A percentile compares a stretch with the other conserved stretches of the same genome.
phyloP scores from a whole-genome alignment of 2,113 vertebrate species.

The Odocoileus virginianus region DNA sequence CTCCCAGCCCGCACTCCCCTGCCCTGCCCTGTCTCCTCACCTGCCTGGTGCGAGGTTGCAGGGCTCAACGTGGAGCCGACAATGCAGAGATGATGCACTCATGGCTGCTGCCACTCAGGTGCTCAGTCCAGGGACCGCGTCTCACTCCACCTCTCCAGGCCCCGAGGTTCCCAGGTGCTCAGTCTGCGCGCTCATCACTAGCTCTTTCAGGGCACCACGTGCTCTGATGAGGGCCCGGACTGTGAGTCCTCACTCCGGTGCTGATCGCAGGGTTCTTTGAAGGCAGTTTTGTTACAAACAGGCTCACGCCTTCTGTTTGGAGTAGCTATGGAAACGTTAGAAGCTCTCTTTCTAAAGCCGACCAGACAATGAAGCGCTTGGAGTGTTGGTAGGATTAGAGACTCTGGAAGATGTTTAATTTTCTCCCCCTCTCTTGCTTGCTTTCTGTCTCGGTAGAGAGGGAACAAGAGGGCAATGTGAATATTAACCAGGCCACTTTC shows the following conservation, averaged over 20 bases:
- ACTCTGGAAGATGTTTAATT: constrained; percentile 88
- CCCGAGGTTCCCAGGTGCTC: fast-evolving
- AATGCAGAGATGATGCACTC: fast-evolving
- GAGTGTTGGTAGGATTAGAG: constrained; percentile 88
- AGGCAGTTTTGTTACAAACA: constrained; percentile 49
- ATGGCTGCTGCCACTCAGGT: fast-evolving
- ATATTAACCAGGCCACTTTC: constrained; percentile 84
- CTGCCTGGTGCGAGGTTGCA: fast-evolving
- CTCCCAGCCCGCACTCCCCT: not conserved
- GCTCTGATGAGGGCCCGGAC: not conserved
- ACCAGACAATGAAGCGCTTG: constrained; percentile 84
- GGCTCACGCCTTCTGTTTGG: constrained; percentile 76
- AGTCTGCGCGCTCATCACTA: not conserved
- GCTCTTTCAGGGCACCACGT: not conserved
- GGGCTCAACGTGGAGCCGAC: not conserved
- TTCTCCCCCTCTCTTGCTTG: constrained; percentile 81
- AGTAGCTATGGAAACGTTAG: constrained; percentile 85
- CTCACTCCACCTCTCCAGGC: not conserved
- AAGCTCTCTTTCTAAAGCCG: constrained; percentile 81
- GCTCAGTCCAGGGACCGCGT: fast-evolving
- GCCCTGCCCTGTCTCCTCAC: not conserved
- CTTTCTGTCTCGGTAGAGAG: constrained; percentile 77
- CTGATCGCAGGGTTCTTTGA: constrained; percentile 53
- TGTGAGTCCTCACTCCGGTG: not conserved
- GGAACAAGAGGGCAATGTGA: constrained; percentile 85